These are phyloP conservation scores for Cyanoliseus patagonus DNA, from an alignment of 2,113 vertebrate genomes.

Conservation along the genomic window DNA sequence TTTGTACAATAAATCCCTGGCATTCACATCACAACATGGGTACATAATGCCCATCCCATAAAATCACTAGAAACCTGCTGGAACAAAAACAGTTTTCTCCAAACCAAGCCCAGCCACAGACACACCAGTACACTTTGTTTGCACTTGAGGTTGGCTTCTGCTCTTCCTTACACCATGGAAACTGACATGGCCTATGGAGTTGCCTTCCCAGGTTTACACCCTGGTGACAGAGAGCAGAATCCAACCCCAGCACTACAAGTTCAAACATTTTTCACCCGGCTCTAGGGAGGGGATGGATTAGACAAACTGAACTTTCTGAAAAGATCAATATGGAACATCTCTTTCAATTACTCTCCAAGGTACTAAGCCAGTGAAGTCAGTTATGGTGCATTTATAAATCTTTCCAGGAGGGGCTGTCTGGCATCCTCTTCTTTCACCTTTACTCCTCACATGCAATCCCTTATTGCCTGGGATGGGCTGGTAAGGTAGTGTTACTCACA, in stretches of 20 bases:
- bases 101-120: background rate
- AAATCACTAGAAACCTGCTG: background rate
- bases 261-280: constrained; percentile 38
- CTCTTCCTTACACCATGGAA: background rate
- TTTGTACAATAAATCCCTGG: background rate
- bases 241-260: background rate
- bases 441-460: background rate
- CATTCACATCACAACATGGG: background rate
- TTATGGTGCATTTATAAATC: constrained; percentile 68
- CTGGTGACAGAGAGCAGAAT: constrained; percentile 25
- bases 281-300: constrained; percentile 55
- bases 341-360: constrained; percentile 69
- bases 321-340: constrained; percentile 71
- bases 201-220: background rate
- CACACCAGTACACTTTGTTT: background rate
- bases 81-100: background rate
- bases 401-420: constrained; percentile 51
- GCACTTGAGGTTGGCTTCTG: background rate
- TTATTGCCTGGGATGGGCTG: background rate
- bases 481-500: background rate
- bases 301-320: constrained; percentile 69
- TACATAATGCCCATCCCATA: background rate
- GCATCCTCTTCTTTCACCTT: constrained; percentile 31
- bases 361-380: constrained; percentile 43
- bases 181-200: background rate